These are phyloP conservation scores for Drosophila niveifrons DNA, from an alignment of 2,888 invertebrate species.

Conservation along the genomic window DNA sequence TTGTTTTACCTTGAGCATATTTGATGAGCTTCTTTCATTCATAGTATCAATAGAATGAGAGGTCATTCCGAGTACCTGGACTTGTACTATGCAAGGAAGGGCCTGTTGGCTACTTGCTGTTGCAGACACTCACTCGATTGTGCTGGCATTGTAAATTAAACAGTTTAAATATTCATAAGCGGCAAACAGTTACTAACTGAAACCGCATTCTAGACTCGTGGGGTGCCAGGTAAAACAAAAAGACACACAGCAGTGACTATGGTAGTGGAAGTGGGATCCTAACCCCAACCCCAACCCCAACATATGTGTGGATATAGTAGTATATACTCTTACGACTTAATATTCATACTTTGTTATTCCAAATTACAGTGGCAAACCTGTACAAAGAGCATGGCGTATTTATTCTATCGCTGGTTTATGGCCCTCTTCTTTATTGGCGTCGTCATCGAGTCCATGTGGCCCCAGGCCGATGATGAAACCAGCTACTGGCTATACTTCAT, in stretches of 20 bases:
- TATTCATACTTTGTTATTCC: constrained; percentile 27
- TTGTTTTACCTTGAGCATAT: constrained; percentile 74
- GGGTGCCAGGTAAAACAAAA: constrained; percentile 33
- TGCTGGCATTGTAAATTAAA: constrained; percentile 69
- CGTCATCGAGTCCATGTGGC: constrained; percentile 82
- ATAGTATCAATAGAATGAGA: constrained; percentile 56
- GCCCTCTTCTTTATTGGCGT: constrained; percentile 83
- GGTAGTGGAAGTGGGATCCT: neutral
- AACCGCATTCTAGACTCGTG: constrained; percentile 13
- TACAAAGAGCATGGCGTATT: constrained; percentile 83
- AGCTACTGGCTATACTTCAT: constrained; percentile 84
- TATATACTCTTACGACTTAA: constrained; percentile 16
- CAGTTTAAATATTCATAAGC: constrained; percentile 70
- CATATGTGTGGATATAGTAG: neutral
- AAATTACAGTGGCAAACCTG: constrained; percentile 84
- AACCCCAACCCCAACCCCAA: neutral
- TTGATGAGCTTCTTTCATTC: constrained; percentile 58
- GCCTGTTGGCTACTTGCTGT: neutral
- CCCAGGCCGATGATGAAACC: constrained; percentile 55
- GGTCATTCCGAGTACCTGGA: constrained; percentile 11
- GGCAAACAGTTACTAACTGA: constrained; percentile 47
- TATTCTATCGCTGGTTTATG: constrained; percentile 84
- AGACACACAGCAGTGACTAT: neutral
- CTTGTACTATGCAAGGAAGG: neutral
- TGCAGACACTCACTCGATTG: constrained; percentile 35